phyloP scores from a whole-genome alignment of 1,140 invertebrate genomes.

The Liolophura sinensis region DNA sequence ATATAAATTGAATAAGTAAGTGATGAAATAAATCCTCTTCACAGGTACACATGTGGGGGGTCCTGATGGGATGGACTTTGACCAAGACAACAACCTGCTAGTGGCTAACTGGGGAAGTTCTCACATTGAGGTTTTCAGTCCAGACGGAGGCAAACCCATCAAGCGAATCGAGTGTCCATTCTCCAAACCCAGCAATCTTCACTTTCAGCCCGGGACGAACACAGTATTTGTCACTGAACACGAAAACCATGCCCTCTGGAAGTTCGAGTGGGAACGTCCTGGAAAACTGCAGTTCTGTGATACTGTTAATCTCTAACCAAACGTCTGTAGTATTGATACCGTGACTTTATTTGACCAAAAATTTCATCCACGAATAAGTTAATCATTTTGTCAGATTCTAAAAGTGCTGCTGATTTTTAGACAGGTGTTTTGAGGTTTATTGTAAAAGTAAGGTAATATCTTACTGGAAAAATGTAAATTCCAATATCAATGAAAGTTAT shows the following conservation, averaged over 20 bases:
- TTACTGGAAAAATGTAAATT: no score
- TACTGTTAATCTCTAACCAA: neutral
- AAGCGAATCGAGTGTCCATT: conserved; percentile 47
- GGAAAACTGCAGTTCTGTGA: conserved; percentile 51
- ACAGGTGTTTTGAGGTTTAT: no score
- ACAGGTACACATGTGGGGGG: conserved; percentile 43
- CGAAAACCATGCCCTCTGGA: conserved; percentile 46
- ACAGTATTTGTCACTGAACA: conserved; percentile 51
- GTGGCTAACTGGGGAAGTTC: conserved; percentile 48
- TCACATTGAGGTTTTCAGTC: conserved; percentile 45
- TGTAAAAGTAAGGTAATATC: no score
- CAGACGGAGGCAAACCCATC: conserved; percentile 37
- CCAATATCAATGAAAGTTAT: no score
- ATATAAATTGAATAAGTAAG: neutral
- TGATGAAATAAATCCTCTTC: neutral
- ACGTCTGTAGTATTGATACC: neutral
- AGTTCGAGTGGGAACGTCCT: conserved; percentile 44
- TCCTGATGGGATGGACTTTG: conserved; percentile 55
- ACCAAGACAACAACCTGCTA: conserved; percentile 44
- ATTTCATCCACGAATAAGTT: no score
- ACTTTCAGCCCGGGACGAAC: conserved; percentile 39
- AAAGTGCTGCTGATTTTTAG: no score
- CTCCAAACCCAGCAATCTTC: conserved; percentile 43
- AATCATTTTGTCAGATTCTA: no score
- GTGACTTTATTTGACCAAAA: no score